These are phyloP conservation scores for Aphis craccivora DNA, from an alignment of 1,140 invertebrate species.

Conservation along the genomic window DNA sequence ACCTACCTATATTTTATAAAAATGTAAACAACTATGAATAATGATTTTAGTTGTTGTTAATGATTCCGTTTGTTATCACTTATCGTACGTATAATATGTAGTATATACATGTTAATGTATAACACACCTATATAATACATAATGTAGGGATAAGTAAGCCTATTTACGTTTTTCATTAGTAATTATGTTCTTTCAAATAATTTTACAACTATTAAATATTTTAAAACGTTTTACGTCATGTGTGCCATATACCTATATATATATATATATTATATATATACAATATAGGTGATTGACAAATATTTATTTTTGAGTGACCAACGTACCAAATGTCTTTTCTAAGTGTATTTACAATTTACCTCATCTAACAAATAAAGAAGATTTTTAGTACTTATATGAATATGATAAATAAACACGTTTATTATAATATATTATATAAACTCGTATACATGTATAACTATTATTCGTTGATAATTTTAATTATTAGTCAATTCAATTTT, in stretches of 20 bases:
- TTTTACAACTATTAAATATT: not conserved
- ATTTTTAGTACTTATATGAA: not conserved
- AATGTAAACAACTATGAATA: constrained; percentile 5
- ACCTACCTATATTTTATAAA: not conserved
- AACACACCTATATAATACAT: not conserved
- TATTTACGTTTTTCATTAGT: not conserved
- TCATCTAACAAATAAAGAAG: not conserved
- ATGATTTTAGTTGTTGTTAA: constrained; percentile 25
- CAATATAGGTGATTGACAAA: not conserved
- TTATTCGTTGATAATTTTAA: no score
- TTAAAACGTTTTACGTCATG: not conserved
- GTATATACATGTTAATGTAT: not conserved
- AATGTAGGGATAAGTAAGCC: not conserved
- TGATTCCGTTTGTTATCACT: constrained; percentile 7
- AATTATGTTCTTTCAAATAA: constrained; percentile 32
- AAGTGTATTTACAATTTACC: not conserved
- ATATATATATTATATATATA: not conserved
- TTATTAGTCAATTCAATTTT: no score
- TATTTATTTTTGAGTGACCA: not conserved
- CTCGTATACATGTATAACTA: no score
- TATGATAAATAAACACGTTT: not conserved
- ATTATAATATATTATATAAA: no score
- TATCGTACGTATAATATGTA: not conserved
- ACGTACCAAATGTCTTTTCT: not conserved
- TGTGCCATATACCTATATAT: not conserved